Base-by-base conservation (phyloP, 2,888 invertebrate genomes). In the Chrysolina oricalcia region DNA sequence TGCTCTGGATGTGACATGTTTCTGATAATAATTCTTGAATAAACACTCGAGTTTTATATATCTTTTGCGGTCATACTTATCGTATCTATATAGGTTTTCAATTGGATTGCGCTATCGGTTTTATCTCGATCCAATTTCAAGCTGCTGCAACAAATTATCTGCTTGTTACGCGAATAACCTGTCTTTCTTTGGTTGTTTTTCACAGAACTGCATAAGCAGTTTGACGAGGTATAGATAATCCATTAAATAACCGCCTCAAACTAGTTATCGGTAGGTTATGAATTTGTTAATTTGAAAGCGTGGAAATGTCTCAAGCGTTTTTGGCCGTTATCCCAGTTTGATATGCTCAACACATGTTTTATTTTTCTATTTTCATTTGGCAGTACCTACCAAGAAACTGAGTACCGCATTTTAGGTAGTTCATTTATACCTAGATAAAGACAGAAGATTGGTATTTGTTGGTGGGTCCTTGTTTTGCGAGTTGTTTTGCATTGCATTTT, bases 51-150 rank as follows among this genome's bases (percentile, higher is more conserved):
- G 48, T 23, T 27, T 3, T 2, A 0, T n/a, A 35, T 68, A 68
- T 68, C 68, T 53, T 68, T 68, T 68, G 53, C 68, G 53, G 59
- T 59, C 59, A 53, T 27, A n/a, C n/a, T n/a, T n/a, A 48, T 53
- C 50, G 21, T 69, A 56, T 9, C 40, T 69, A 40, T n/a, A 21
- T 27, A 9, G 9, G 59, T 59, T 35, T 35, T n/a, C 35, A 59
- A 35, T 59, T n/a, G 6, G 35, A 27, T 59, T 35, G 59, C 13
- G 59, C 35, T n/a, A 59, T 59, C 21, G 13, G 9, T 59, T n/a
- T 41, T 1, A 23, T 68, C 23, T 56, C 21, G 23, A 21, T 23
- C 56, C 13, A 27, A 5, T 27, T 59, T 15, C 15, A 59, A 27
- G n/a, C 13, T 59, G 13, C 27, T 23, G 27, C 23, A 19, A 53